Evolutionary conservation across 1,140 invertebrate genomes (phyloP).

Genomic region (Rhopalosiphum maidis): DNA sequence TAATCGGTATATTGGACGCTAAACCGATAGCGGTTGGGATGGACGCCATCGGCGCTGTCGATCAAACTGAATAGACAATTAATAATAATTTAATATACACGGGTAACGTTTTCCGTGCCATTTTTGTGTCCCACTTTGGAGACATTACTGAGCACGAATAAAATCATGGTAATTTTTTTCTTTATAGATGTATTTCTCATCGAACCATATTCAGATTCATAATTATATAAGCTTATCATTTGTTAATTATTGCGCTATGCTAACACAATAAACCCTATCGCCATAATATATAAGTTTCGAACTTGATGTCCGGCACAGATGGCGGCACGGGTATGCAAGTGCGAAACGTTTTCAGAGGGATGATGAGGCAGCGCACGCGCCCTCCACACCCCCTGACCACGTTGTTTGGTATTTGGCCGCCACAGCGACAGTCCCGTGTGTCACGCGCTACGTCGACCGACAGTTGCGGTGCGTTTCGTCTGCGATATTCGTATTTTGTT

Average conservation of each 20-base stretch:
- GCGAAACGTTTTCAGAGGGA: not conserved
- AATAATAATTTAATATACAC: too few relatives aligned
- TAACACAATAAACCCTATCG: not conserved
- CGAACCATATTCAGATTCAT: not conserved
- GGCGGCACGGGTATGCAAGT: not conserved
- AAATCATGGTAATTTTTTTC: too few relatives aligned
- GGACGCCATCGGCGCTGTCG: too few relatives aligned
- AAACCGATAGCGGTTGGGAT: too few relatives aligned
- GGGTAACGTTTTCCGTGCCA: too few relatives aligned
- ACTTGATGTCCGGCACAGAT: not conserved
- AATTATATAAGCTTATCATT: not conserved
- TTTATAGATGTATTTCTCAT: too few relatives aligned
- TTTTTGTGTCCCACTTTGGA: too few relatives aligned
- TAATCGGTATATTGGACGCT: too few relatives aligned
- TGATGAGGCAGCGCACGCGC: constrained; percentile 22
- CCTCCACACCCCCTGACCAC: not conserved
- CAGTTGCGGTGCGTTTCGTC: constrained; percentile 15
- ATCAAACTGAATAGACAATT: too few relatives aligned
- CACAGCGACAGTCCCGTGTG: constrained; percentile 1
- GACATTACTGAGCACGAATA: too few relatives aligned
- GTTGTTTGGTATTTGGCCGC: not conserved
- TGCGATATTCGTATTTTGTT: not conserved
- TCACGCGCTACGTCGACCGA: constrained; percentile 24
- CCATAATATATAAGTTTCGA: not conserved
- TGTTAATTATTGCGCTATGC: not conserved